Conservation (phyloP, 2,888 invertebrate species). For the Sceliomorpha sp. region DNA sequence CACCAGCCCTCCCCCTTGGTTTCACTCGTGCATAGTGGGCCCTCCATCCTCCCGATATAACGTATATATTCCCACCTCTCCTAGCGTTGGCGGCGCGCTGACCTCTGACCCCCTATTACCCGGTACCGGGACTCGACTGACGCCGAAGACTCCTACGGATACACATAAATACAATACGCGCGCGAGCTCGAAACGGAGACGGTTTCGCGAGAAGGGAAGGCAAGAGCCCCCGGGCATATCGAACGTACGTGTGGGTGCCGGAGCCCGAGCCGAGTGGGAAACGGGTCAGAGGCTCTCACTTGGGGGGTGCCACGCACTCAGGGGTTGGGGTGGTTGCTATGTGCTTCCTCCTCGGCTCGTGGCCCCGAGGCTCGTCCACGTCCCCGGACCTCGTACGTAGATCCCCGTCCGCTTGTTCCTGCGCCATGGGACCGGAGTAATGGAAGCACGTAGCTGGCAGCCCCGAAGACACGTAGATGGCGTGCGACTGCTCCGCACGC, state of each 20-base stretch:
- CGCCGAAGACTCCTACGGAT: constrained; percentile 75
- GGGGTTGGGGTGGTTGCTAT: too few species aligned
- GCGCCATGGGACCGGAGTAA: constrained; percentile 30
- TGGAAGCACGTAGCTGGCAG: too few species aligned
- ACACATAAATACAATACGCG: constrained; percentile 63
- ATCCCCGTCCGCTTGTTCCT: constrained; percentile 15
- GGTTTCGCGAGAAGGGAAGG: constrained; percentile 16
- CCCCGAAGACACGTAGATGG: too few species aligned
- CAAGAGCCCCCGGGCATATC: constrained; percentile 30
- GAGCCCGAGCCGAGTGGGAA: too few species aligned
- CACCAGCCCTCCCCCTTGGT: constrained; percentile 66
- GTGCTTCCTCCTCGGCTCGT: too few species aligned
- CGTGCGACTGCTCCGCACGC: constrained; percentile 41
- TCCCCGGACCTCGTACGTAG: too few species aligned
- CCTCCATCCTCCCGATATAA: constrained; percentile 60
- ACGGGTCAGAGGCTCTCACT: too few species aligned
- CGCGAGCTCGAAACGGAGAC: constrained; percentile 31
- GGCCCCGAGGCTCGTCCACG: too few species aligned
- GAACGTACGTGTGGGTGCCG: constrained; percentile 18
- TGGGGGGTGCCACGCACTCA: too few species aligned
- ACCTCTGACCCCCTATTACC: constrained; percentile 80
- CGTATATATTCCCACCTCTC: constrained; percentile 65
- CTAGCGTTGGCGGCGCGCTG: constrained; percentile 78
- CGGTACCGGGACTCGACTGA: constrained; percentile 75
- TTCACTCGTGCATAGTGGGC: constrained; percentile 40